These are phyloP conservation scores for Oeneis ivallda DNA, from an alignment of 2,888 invertebrate species.

Conservation along the genomic window DNA sequence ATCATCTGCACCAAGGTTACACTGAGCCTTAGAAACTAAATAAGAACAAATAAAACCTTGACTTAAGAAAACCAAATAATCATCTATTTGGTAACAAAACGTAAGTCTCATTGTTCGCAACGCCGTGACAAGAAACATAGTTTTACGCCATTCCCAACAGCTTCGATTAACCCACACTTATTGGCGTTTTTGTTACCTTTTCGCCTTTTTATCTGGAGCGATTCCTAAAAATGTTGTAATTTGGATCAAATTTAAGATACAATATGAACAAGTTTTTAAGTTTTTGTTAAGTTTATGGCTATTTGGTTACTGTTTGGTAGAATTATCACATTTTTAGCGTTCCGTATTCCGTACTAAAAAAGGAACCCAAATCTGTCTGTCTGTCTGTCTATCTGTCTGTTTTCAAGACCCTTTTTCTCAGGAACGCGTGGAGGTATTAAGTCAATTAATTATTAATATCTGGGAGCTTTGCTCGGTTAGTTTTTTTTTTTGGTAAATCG, in stretches of 20 bases:
- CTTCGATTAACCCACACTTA: conserved; percentile 6
- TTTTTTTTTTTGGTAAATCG: no score
- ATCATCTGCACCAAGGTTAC: no score
- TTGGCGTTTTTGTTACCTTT: conserved; percentile 9
- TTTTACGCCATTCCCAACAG: background rate
- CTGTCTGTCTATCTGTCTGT: no score
- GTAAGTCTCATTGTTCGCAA: background rate
- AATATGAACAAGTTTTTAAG: background rate
- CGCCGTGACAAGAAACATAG: conserved; percentile 6
- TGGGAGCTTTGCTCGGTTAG: no score
- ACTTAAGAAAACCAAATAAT: conserved; percentile 2
- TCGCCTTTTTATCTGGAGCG: conserved; percentile 7
- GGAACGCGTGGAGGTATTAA: no score
- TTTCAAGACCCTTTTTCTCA: no score
- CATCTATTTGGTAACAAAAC: background rate
- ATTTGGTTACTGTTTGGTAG: background rate
- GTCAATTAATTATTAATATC: no score
- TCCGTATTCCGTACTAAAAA: no score
- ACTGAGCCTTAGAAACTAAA: background rate
- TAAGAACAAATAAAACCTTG: background rate
- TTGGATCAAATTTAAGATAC: conserved; percentile 1
- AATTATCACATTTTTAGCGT: no score
- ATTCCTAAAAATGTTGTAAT: conserved; percentile 9
- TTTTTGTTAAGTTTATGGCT: background rate
- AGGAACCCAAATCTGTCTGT: no score